Evolutionary conservation across 2,888 invertebrate species (phyloP).

Genomic region (Gymnosoma rotundatum): DNA sequence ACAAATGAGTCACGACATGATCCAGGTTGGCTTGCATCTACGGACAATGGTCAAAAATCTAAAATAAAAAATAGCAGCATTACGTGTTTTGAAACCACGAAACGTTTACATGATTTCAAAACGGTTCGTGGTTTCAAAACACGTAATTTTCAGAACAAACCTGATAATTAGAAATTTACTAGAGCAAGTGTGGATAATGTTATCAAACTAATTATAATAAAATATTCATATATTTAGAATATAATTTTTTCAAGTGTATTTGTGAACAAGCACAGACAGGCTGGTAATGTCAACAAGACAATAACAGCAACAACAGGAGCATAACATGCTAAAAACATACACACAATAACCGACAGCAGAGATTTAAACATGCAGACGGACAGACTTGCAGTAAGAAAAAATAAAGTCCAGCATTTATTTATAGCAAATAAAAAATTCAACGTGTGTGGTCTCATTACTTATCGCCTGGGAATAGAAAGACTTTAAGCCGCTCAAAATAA

Average conservation of each 20-base stretch:
- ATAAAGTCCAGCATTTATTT: conserved; percentile 26
- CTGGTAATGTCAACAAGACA: conserved; percentile 65
- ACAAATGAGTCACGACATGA: too few species aligned
- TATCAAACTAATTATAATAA: too few species aligned
- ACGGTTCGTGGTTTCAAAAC: too few species aligned
- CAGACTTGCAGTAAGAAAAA: background rate
- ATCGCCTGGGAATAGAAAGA: conserved; percentile 71
- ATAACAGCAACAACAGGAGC: conserved; percentile 65
- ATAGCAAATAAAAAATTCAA: conserved; percentile 66
- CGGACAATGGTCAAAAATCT: too few species aligned
- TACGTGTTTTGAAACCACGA: too few species aligned
- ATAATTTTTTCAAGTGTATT: conserved; percentile 41
- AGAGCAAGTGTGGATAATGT: too few species aligned
- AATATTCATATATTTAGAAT: too few species aligned
- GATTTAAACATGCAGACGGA: conserved; percentile 2
- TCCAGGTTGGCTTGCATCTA: too few species aligned
- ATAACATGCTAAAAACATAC: conserved; percentile 70
- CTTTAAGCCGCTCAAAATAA: conserved; percentile 69
- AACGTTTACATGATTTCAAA: too few species aligned
- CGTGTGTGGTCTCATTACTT: conserved; percentile 73
- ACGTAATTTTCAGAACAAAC: too few species aligned
- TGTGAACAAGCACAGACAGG: conserved; percentile 39
- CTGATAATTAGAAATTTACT: too few species aligned
- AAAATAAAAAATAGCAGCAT: too few species aligned
- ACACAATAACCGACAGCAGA: conserved; percentile 40